Evolutionary conservation across 2,888 invertebrate species (phyloP), one percentile per base, ranked within the genome.

Genomic region (Leptopilina drosophilae): DNA sequence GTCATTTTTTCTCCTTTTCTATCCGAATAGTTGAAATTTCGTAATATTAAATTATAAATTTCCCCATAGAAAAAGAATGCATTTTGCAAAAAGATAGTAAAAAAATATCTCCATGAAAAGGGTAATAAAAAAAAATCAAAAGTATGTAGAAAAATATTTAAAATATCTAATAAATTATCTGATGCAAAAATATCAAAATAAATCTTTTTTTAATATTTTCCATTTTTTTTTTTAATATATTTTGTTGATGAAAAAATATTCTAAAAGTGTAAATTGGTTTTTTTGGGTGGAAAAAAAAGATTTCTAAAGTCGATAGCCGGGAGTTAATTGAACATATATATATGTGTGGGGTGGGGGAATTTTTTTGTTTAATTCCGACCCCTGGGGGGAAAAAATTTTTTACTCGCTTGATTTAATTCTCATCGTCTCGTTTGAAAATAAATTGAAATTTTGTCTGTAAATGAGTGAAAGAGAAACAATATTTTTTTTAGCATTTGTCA

Each of bases 291-390:
- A 42, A 11, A 2, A 20, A 69, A 69, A 49, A 53, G 8, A 26
- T 26, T 69, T 69, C 26, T 14, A 69, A 69, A 69, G 46, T 49
- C 26, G 7, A 69, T 69, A 49, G 67, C 26, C 46, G 14, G 26
- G 7, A 69, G 49, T 49, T 69, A 69, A 69, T 53, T 14, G n/a
- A 26, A 53, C 46, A 20, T 69, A 49, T 69, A 20, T 69, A 49
- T 53, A 49, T 69, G 20, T 26, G 26, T 33, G 5, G 49, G 46
- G 20, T 46, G 15, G 42, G n/a, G 20, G 20, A 67, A 46, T 20
- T 15, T 46, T 15, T 49, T 49, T 49, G 9, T 49, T 49, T 49
- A 49, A 49, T 7, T 20, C 49, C 20, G 8, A 14, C 14, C 49
- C 49, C 14, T 49, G 53, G 20, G 46, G 53, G 12, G 8, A 9